phyloP scores from a whole-genome alignment of 2,797 vertebrate species.

The Yasuhikotakia modesta region DNA sequence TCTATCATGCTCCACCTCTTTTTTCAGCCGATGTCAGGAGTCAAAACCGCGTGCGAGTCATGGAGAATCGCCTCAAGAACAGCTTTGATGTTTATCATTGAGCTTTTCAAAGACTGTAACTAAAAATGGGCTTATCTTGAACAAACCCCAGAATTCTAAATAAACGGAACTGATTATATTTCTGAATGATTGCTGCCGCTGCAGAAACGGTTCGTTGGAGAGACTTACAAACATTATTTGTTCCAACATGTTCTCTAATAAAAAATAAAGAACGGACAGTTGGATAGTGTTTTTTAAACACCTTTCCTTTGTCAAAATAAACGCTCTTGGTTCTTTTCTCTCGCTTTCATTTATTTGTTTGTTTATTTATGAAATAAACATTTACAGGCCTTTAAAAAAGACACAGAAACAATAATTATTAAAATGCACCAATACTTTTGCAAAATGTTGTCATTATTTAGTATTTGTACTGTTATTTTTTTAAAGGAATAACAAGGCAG shows the following conservation, averaged over 20 bases:
- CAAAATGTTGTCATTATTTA: too few species aligned
- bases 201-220: constrained; percentile 10
- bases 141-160: constrained; percentile 62
- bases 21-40: constrained; percentile 41
- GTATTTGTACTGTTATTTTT: too few species aligned
- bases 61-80: constrained; percentile 60
- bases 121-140: constrained; percentile 60
- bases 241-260: background rate
- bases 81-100: constrained; percentile 67
- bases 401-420: background rate
- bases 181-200: constrained; percentile 48
- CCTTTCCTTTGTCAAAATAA: background rate
- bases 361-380: too few species aligned
- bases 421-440: too few species aligned
- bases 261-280: background rate
- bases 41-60: constrained; percentile 46
- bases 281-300: background rate
- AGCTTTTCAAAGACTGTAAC: constrained; percentile 63
- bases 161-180: constrained; percentile 65
- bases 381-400: background rate
- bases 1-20: constrained; percentile 25
- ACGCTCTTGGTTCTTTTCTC: background rate
- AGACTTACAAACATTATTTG: constrained; percentile 22
- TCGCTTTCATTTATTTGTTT: background rate
- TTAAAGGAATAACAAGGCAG: too few species aligned